These are phyloP conservation scores for Diarsia brunnea DNA, from an alignment of 2,888 invertebrate species.

Conservation along the genomic window DNA sequence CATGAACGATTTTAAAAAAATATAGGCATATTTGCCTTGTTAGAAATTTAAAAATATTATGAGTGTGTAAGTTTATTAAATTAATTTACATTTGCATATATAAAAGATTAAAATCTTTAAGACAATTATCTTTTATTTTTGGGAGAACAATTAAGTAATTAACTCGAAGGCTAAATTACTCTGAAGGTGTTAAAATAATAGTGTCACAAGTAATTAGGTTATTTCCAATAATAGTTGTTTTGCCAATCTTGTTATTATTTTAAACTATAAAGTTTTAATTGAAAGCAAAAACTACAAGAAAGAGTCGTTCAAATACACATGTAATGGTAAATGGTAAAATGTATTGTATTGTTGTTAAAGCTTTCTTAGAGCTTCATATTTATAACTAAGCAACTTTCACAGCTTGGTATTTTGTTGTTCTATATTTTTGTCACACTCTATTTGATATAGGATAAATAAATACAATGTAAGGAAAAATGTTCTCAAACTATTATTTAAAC, in stretches of 20 bases:
- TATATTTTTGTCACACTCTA: background rate
- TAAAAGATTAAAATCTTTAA: constrained; percentile 29
- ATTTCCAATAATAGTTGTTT: constrained; percentile 6
- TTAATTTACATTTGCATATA: constrained; percentile 48
- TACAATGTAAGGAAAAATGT: background rate
- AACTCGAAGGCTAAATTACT: constrained; percentile 28
- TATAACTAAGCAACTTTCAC: background rate
- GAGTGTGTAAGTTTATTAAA: no score
- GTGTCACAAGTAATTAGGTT: constrained; percentile 42
- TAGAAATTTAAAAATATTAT: constrained; percentile 23
- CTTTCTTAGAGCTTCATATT: background rate
- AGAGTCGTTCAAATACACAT: background rate
- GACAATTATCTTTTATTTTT: constrained; percentile 43
- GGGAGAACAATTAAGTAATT: constrained; percentile 48
- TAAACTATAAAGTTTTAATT: constrained; percentile 3
- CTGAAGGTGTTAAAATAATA: constrained; percentile 15
- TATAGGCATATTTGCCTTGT: constrained; percentile 27
- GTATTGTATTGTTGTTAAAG: background rate
- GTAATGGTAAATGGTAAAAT: background rate
- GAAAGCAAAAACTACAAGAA: background rate
- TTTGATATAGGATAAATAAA: no score
- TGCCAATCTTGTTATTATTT: constrained; percentile 10
- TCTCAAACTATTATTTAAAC: background rate
- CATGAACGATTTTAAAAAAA: background rate
- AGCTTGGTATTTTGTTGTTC: background rate